phyloP scores from a whole-genome alignment of 2,888 invertebrate genomes.

The Epinotia brunnichana region DNA sequence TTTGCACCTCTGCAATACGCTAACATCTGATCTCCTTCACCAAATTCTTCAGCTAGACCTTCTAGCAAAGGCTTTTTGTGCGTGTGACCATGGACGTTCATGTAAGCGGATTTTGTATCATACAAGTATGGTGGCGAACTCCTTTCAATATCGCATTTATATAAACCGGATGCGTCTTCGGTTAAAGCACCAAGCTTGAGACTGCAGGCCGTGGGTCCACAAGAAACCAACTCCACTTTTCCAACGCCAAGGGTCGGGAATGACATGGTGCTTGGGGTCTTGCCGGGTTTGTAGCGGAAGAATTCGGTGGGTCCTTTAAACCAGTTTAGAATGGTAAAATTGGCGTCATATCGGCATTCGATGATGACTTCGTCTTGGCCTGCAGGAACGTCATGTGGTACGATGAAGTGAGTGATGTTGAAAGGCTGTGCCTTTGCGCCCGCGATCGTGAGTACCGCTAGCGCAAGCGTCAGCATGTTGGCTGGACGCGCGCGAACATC shows the following conservation, averaged over 20 bases:
- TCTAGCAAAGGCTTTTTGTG: slow-evolving; percentile 67
- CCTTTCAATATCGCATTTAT: slow-evolving; percentile 74
- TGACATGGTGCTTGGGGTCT: slow-evolving; percentile 69
- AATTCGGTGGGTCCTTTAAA: slow-evolving; percentile 75
- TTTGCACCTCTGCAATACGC: slow-evolving; percentile 70
- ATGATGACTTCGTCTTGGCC: slow-evolving; percentile 69
- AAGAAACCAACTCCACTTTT: slow-evolving; percentile 65
- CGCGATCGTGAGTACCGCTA: slow-evolving; percentile 54
- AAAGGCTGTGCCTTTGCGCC: slow-evolving; percentile 58
- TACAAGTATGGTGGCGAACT: slow-evolving; percentile 72
- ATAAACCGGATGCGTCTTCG: slow-evolving; percentile 72
- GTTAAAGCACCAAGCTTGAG: slow-evolving; percentile 68
- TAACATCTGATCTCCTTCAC: slow-evolving; percentile 67
- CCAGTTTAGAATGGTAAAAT: slow-evolving; percentile 76
- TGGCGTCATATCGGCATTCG: slow-evolving; percentile 75
- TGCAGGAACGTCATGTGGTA: slow-evolving; percentile 65
- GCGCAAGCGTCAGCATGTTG: slow-evolving; percentile 67
- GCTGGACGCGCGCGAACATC: slow-evolving; percentile 67
- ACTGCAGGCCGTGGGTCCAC: slow-evolving; percentile 71
- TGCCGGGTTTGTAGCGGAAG: slow-evolving; percentile 73
- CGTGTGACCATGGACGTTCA: slow-evolving; percentile 69
- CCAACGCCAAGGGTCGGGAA: slow-evolving; percentile 72
- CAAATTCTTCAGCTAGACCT: slow-evolving; percentile 67
- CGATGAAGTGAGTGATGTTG: slow-evolving; percentile 70
- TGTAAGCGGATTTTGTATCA: slow-evolving; percentile 65